Base-by-base conservation (phyloP, 2,113 vertebrate genomes). In the Aix galericulata region DNA sequence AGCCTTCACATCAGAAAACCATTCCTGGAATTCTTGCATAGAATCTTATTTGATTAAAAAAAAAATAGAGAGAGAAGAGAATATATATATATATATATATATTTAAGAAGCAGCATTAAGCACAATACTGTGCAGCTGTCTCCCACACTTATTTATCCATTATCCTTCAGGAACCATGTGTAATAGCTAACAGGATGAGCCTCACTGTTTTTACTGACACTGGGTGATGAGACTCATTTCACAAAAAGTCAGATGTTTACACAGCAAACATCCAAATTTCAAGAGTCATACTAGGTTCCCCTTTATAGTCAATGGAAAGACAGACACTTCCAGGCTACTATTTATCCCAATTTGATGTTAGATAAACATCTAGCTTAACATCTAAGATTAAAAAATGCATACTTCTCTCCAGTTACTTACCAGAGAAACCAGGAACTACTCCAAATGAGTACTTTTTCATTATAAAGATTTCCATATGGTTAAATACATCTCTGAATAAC, bases 11-110 rank as follows among this genome's bases (percentile, higher is more conserved):
- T 95, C 93, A 40, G 96, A 96, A 68, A 99, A 98, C 99, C 99
- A 99, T 36, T 98, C 97, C 69, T 98, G 98, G 93, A 99, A 99
- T 95, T 98, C 98, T 93, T 98, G 98, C 95, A 99, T 97, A 31
- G 98, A 98, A 53, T 98, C 99, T 99, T 97, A 74, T 92, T 79
- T 59, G 86, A 83, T 32, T 86, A 96, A 97, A 96, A 97, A 76
- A 73, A 74, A 36, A 74, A 40, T 4, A 8, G 48, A 94, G 0
- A 55, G 69, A 96, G 68, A 85, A 64, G 6, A 95, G 32, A 76
- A 83, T 46, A 17, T 42, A 48, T 46, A 20, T 46, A 18, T 46
- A 46, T 46, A 46, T 46, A 48, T 46, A 46, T 21, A 48, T 48
- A 48, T 48, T 59, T 14, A 58, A 87, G 64, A 72, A 63, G 48